Evolutionary conservation across 2,797 vertebrate genomes (phyloP).

Genomic region (Perodicticus potto): DNA sequence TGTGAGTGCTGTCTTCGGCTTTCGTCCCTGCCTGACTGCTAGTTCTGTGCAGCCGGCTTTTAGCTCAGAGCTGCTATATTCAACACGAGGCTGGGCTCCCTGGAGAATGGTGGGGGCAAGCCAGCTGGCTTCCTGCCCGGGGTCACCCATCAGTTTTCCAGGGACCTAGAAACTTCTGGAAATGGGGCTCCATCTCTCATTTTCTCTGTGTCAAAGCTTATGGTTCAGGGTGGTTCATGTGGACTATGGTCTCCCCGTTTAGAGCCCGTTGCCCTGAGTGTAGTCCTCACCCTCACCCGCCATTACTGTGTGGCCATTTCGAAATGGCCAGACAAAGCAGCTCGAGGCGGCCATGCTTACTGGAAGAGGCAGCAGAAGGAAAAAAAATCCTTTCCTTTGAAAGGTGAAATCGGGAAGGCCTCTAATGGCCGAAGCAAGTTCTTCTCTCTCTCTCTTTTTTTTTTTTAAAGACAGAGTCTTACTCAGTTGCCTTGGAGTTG

Average conservation of each 20-base stretch:
- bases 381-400: no score
- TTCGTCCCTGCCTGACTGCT: background rate
- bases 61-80: background rate
- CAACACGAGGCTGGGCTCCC: background rate
- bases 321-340: background rate
- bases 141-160: background rate
- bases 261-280: background rate
- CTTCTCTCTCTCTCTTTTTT: no score
- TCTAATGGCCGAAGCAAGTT: background rate
- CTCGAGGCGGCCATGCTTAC: background rate
- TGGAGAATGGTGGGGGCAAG: background rate
- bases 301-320: background rate
- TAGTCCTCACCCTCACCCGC: background rate
- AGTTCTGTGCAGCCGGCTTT: background rate
- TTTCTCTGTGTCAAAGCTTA: background rate
- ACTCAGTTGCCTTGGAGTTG: no score
- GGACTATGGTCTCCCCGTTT: no score
- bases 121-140: no score
- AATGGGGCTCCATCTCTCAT: background rate
- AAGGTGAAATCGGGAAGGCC: background rate
- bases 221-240: background rate
- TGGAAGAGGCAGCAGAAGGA: background rate
- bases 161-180: background rate
- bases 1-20: background rate
- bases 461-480: no score